Evolutionary conservation across 2,888 invertebrate species (phyloP), one percentile per base, ranked within the genome.

Genomic region (Phortica magna): DNA sequence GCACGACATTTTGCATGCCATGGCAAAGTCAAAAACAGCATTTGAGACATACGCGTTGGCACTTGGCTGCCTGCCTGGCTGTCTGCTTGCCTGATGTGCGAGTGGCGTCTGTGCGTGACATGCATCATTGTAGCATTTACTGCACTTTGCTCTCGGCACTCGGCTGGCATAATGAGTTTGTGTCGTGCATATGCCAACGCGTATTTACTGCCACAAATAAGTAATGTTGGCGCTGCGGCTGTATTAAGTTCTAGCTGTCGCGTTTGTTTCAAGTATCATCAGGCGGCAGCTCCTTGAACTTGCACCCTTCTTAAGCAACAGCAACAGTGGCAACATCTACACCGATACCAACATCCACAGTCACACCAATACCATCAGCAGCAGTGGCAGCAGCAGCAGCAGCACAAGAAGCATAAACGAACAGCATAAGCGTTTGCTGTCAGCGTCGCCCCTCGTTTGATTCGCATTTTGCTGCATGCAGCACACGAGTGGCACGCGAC

Each of bases 231-330:
- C 31, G 61, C 19, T 14, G 64, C 39, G 22, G 31, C 14, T 64
- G 12, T 31, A 39, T 39, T 64, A 64, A 22, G 14, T 22, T 64
- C 31, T 64, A 14, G 64, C 31, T 64, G 64, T 19, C 39, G 31
- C 31, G 12, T 39, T 64, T 31, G 31, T 31, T 31, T 64, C 31
- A 10, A 64, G 64, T 48, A 14, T 14, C 64, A 31, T 64, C 31
- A 31, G 31, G 31, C 31, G 31, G 64, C 22, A 64, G 31, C 64
- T 78, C 83, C 83, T 83, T 83, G 83, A 83, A 83, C 84, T 83
- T 83, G 83, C 80, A 78, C 74, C 72, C 70, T 75, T 48, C 48
- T 48, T 48, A 14, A 48, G 48, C 48, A 65, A 53, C 61, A 68
- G 53, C 31, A 43, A 41, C 67, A 42, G 10, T 17, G 3, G 43